Conservation (phyloP, 2,113 vertebrate species). For the Datnioides undecimradiatus region DNA sequence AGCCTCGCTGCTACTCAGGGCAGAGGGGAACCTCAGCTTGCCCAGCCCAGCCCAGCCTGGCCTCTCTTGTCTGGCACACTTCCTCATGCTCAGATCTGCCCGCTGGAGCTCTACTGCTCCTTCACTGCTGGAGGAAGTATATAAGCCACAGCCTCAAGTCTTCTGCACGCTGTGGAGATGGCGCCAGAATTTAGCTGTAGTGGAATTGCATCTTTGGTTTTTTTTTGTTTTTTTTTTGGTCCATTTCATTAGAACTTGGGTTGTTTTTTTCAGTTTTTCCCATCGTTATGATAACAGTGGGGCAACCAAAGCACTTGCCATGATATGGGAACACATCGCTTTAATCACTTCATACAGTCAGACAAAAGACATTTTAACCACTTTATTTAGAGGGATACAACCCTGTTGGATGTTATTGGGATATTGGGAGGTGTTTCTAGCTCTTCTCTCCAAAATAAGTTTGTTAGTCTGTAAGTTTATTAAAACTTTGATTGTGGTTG, state of each 20-base stretch:
- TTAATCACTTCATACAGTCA: too few species aligned
- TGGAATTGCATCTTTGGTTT: conserved; percentile 47
- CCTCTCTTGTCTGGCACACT: conserved; percentile 70
- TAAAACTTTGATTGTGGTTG: not conserved
- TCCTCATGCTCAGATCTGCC: conserved; percentile 52
- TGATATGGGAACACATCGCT: not conserved
- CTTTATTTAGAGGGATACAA: not conserved
- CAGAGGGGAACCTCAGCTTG: conserved; percentile 76
- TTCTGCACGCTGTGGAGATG: conserved; percentile 32
- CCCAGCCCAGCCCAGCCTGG: conserved; percentile 64
- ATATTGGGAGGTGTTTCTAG: too few species aligned
- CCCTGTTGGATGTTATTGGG: not conserved
- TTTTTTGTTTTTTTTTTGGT: conserved; percentile 5
- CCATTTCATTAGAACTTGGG: not conserved
- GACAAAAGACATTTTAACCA: not conserved
- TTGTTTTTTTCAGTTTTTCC: not conserved
- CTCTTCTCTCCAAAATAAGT: conserved; percentile 5
- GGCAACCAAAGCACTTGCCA: not conserved
- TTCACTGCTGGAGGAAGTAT: conserved; percentile 59
- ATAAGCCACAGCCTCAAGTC: conserved; percentile 63
- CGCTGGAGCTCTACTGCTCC: conserved; percentile 49
- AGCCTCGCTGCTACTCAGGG: conserved; percentile 76
- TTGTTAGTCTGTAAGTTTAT: not conserved
- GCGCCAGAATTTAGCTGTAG: conserved; percentile 50
- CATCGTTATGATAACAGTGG: not conserved